Conservation (phyloP, 2,888 invertebrate species). For the Oscheius sp. region DNA sequence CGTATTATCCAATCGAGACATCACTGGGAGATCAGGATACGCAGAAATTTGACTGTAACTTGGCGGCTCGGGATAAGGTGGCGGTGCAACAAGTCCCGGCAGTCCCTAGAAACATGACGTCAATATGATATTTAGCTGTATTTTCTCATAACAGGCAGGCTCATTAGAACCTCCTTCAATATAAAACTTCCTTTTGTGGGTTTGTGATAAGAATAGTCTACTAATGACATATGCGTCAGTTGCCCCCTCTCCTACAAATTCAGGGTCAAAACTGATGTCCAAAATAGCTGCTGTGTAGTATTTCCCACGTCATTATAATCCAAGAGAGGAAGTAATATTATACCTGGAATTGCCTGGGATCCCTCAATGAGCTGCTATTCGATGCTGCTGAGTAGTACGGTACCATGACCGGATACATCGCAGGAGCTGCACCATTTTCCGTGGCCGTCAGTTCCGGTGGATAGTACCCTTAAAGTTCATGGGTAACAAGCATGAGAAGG, state of each 20-base stretch:
- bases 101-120: slow-evolving; percentile 45
- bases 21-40: slow-evolving; percentile 50
- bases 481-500: neutral
- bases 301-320: neutral
- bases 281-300: neutral
- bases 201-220: too few species aligned
- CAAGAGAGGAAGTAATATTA: neutral
- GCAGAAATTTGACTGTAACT: slow-evolving; percentile 50
- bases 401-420: slow-evolving; percentile 53
- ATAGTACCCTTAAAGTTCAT: slow-evolving; percentile 43
- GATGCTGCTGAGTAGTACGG: slow-evolving; percentile 46
- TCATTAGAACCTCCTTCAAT: too few species aligned
- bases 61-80: slow-evolving; percentile 57
- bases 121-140: neutral
- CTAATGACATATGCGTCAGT: too few species aligned
- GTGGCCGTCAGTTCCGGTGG: slow-evolving; percentile 46
- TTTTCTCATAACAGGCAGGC: neutral
- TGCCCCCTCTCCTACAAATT: neutral
- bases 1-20: slow-evolving; percentile 39
- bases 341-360: slow-evolving; percentile 52
- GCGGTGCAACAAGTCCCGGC: slow-evolving; percentile 53
- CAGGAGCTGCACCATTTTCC: slow-evolving; percentile 37
- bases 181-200: neutral
- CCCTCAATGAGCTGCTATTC: slow-evolving; percentile 40
- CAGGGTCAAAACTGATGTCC: neutral